A percentile compares a stretch with the other conserved stretches of the same genome.
These are phyloP conservation scores for Urocolius indicus DNA, from an alignment of 2,113 vertebrate species.

Conservation along the genomic window DNA sequence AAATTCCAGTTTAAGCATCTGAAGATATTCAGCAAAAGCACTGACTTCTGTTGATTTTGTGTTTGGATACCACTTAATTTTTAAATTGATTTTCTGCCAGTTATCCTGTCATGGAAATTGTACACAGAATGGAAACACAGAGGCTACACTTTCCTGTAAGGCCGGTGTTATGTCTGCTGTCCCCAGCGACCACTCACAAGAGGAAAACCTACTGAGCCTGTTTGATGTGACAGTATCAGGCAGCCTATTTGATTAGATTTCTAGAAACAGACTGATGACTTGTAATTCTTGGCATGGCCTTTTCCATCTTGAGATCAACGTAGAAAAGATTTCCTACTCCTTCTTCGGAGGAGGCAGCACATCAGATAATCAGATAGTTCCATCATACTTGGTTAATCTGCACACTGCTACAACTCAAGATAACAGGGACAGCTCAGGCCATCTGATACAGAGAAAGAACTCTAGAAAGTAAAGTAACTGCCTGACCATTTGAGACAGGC, in stretches of 20 bases:
- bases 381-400: background rate
- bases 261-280: background rate
- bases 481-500: background rate
- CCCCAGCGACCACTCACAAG: background rate
- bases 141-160: fast-evolving
- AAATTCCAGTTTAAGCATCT: background rate
- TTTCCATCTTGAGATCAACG: background rate
- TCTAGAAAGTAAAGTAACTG: background rate
- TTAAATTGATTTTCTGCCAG: background rate
- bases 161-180: background rate
- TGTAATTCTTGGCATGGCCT: too few species aligned
- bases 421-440: background rate
- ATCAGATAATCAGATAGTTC: background rate
- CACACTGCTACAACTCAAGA: background rate
- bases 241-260: background rate
- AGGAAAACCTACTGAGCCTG: background rate
- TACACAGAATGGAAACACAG: background rate
- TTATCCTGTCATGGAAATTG: background rate
- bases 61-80: background rate
- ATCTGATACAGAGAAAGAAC: background rate
- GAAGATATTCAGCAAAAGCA: background rate
- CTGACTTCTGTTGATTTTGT: background rate
- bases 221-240: background rate
- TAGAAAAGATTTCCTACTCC: background rate
- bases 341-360: background rate